Conservation (phyloP, 2,797 vertebrate genomes). For the Leptatherina wallacei region DNA sequence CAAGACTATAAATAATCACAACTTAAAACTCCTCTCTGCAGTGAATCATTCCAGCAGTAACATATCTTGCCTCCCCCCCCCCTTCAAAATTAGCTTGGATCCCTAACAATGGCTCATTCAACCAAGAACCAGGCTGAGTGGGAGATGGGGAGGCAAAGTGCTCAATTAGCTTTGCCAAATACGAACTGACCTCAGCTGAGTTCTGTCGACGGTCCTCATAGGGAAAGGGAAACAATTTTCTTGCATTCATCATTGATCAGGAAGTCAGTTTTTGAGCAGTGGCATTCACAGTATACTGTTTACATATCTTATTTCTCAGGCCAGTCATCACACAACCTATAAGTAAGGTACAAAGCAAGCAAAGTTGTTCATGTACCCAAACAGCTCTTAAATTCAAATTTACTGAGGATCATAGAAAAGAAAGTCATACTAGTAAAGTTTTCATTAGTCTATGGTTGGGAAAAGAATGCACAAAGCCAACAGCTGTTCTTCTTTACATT, state of each 20-base stretch:
- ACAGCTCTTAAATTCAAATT: constrained; percentile 25
- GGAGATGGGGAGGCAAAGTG: constrained; percentile 38
- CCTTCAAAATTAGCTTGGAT: constrained; percentile 65
- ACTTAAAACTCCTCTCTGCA: constrained; percentile 64
- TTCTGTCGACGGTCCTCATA: constrained; percentile 53
- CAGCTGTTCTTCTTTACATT: constrained; percentile 4
- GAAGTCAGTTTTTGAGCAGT: constrained; percentile 18
- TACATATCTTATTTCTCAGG: constrained; percentile 50
- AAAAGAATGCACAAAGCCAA: background rate
- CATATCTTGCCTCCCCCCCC: constrained; percentile 43
- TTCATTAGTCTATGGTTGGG: background rate
- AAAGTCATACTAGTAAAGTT: background rate
- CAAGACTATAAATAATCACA: constrained; percentile 80
- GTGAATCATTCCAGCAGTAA: constrained; percentile 60
- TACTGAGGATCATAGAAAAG: constrained; percentile 1
- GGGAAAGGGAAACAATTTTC: constrained; percentile 46
- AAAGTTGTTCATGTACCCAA: constrained; percentile 47
- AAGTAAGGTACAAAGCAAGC: constrained; percentile 41
- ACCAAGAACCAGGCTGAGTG: constrained; percentile 36
- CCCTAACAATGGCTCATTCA: constrained; percentile 68
- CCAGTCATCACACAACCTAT: constrained; percentile 38
- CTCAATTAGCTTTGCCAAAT: constrained; percentile 58
- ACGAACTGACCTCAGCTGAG: constrained; percentile 38
- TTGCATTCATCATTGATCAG: constrained; percentile 26
- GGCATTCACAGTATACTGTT: constrained; percentile 47